phyloP scores from a whole-genome alignment of 2,797 vertebrate genomes.

The Galagoides demidoff region DNA sequence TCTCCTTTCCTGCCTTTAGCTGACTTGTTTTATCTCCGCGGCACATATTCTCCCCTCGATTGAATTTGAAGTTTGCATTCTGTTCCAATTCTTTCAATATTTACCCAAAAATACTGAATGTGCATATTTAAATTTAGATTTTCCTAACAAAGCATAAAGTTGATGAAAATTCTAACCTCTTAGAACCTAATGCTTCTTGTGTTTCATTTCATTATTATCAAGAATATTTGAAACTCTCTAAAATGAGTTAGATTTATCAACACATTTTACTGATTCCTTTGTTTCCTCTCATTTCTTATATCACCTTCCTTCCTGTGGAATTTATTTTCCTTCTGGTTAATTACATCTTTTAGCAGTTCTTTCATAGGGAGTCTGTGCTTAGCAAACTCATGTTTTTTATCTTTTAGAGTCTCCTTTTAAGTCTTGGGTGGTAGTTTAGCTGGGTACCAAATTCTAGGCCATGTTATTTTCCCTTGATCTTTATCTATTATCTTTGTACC shows the following conservation, averaged over 20 bases:
- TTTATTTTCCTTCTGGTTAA: slow-evolving; percentile 25
- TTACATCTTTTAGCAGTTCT: background rate
- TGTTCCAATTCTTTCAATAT: background rate
- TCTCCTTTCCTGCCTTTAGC: background rate
- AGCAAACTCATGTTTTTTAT: slow-evolving; percentile 25
- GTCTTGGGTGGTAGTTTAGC: background rate
- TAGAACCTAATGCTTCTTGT: background rate
- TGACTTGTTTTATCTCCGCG: background rate
- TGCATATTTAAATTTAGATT: background rate
- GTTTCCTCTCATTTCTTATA: background rate
- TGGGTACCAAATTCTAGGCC: slow-evolving; percentile 14
- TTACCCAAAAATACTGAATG: slow-evolving; percentile 1
- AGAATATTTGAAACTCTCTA: slow-evolving; percentile 8
- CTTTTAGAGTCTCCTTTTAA: background rate
- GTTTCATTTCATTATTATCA: background rate
- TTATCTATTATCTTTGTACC: slow-evolving; percentile 14
- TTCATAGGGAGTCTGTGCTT: background rate
- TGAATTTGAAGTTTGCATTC: slow-evolving; percentile 41
- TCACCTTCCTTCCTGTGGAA: background rate
- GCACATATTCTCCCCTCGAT: background rate
- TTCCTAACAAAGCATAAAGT: background rate
- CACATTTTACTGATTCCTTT: background rate
- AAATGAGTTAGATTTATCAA: slow-evolving; percentile 12
- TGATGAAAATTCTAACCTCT: slow-evolving; percentile 16
- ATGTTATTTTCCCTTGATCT: background rate